phyloP scores from a whole-genome alignment of 2,797 vertebrate genomes.

The Megaceryle alcyon region DNA sequence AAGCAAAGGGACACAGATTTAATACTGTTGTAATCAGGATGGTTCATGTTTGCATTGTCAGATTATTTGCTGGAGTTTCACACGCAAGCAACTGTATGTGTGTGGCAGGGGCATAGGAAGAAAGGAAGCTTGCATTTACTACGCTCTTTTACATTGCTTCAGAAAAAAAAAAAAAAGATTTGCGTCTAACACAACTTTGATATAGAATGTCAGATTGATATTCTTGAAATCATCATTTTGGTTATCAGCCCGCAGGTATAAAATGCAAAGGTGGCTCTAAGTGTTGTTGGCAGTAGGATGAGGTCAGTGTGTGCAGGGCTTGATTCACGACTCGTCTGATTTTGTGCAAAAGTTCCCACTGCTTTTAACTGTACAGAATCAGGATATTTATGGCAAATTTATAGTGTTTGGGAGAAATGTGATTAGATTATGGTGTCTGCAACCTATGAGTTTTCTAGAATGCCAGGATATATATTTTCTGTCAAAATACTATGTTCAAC shows the following conservation, averaged over 20 bases:
- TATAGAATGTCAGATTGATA: background rate
- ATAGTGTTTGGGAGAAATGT: background rate
- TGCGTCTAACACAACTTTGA: background rate
- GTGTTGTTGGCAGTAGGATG: background rate
- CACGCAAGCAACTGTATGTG: background rate
- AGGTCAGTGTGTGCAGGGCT: background rate
- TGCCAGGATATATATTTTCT: background rate
- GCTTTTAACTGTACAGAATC: background rate
- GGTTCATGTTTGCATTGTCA: slow-evolving; percentile 60
- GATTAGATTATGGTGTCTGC: background rate
- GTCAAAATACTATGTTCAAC: background rate
- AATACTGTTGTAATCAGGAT: slow-evolving; percentile 75
- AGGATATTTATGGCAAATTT: background rate
- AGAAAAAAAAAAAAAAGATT: background rate
- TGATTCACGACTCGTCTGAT: background rate
- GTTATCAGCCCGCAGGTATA: background rate
- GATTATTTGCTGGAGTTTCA: slow-evolving; percentile 61
- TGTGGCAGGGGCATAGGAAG: background rate
- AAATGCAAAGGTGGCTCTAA: background rate
- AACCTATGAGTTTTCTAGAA: background rate
- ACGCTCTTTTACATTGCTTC: background rate
- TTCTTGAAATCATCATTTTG: background rate
- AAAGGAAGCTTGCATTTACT: background rate
- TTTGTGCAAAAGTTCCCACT: background rate
- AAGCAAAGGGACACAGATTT: slow-evolving; percentile 67